Evolutionary conservation across 2,797 vertebrate species (phyloP).

Genomic region (Ciconia nigra): DNA sequence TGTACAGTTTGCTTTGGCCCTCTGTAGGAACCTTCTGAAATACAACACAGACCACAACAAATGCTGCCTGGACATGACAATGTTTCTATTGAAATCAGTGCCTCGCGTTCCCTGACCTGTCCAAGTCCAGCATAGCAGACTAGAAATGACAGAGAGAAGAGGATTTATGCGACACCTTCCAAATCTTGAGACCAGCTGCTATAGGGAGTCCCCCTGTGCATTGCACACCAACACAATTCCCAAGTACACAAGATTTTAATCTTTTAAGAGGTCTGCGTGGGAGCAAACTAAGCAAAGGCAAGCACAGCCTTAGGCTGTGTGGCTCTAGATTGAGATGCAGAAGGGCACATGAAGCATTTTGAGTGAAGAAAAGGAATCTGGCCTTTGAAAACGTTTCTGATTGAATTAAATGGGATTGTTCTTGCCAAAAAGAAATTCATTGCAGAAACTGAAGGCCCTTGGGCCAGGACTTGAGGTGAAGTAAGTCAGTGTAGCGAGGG

Average conservation of each 20-base stretch:
- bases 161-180: neutral
- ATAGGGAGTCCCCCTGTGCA: fast-evolving
- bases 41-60: neutral
- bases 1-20: neutral
- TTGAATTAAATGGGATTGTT: neutral
- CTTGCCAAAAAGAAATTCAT: neutral
- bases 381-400: neutral
- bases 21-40: neutral
- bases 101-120: neutral
- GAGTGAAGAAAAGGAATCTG: neutral
- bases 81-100: neutral
- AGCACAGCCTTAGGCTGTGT: neutral
- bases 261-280: neutral
- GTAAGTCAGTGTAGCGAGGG: neutral
- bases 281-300: neutral
- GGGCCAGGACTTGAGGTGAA: neutral
- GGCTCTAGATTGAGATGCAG: neutral
- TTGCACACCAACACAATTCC: neutral
- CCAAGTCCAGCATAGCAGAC: neutral
- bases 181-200: neutral
- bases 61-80: neutral
- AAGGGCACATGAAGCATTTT: neutral
- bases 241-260: fast-evolving
- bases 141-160: neutral
- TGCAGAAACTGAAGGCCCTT: neutral